Base-by-base conservation (phyloP, 2,888 invertebrate genomes). In the Drosophila koepferae region DNA sequence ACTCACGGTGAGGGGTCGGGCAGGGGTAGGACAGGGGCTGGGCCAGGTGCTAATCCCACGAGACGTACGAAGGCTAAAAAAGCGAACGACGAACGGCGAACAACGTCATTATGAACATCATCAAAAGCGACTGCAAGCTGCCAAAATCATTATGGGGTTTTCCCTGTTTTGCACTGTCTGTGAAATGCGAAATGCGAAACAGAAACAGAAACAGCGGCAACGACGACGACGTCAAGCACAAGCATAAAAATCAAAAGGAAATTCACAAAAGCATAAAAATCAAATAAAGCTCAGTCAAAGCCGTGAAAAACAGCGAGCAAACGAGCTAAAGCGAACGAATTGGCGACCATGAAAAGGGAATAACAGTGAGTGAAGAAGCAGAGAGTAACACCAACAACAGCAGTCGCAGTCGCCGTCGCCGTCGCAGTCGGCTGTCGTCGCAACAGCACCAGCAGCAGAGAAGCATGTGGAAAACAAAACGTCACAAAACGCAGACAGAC, bases 151-250 rank as follows among this genome's bases (percentile, higher is more conserved):
- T 73, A 70, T 64, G 70, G 86, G 90, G 78, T 71, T 84, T 91
- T 79, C 84, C 86, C 89, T 58, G 64, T 74, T 87, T 89, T 79
- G 82, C 86, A 73, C 81, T 83, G 90, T 91, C 90, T 91, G 77
- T 77, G 73, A 61, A 68, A 80, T 71, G 56, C 46, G 55, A 65
- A 79, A 55, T 71, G 56, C 51, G 53, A 68, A 79, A 55, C 67
- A 58, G 28, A 53, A 54, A 61, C 63, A 71, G 53, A 40, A 61
- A 64, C 46, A 72, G 14, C 2, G 6, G 20, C 6, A 12, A 18
- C 3, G 20, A 14, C 20, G 20, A 14, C 20, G 20, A 20, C 6
- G 53, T 56, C 64, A 68, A 58, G 55, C 68, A 63, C 49, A 74
- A 69, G 38, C 56, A 55, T 59, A 56, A 70, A 77, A 73, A 87